These are phyloP conservation scores for Glyptemys insculpta DNA, from an alignment of 2,797 vertebrate genomes.

Conservation along the genomic window DNA sequence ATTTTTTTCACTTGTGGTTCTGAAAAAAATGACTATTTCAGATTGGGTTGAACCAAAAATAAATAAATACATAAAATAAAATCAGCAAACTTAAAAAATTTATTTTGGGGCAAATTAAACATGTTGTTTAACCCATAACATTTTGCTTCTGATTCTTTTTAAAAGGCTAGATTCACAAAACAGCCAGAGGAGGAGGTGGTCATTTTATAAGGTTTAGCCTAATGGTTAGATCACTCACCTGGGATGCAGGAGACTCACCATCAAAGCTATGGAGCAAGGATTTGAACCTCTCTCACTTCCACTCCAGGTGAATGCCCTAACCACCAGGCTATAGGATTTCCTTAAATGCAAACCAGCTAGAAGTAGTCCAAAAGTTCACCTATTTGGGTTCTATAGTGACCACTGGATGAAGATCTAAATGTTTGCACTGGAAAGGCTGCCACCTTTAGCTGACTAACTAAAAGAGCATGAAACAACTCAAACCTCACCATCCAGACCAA, in stretches of 20 bases:
- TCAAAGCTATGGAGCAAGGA: not conserved
- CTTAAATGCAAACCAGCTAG: no score
- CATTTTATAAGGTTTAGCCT: not conserved
- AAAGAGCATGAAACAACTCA: no score
- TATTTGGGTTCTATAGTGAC: no score
- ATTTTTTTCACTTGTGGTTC: not conserved
- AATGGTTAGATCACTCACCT: no score
- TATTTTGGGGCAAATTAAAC: not conserved
- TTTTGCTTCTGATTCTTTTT: not conserved
- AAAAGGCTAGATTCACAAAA: not conserved
- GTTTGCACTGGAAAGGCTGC: no score
- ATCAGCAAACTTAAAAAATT: not conserved
- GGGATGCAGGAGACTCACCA: not conserved
- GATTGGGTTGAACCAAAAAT: not conserved
- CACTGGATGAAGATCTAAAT: no score
- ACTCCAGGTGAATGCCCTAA: not conserved
- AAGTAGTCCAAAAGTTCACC: no score
- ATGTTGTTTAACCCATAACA: not conserved
- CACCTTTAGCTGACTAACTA: no score
- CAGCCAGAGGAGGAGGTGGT: not conserved
- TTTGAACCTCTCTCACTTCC: not conserved
- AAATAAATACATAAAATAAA: not conserved
- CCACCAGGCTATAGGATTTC: not conserved
- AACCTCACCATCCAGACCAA: no score
- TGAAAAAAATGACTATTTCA: not conserved